phyloP scores from a whole-genome alignment of 2,888 invertebrate genomes.

The Ellobium chinense region DNA sequence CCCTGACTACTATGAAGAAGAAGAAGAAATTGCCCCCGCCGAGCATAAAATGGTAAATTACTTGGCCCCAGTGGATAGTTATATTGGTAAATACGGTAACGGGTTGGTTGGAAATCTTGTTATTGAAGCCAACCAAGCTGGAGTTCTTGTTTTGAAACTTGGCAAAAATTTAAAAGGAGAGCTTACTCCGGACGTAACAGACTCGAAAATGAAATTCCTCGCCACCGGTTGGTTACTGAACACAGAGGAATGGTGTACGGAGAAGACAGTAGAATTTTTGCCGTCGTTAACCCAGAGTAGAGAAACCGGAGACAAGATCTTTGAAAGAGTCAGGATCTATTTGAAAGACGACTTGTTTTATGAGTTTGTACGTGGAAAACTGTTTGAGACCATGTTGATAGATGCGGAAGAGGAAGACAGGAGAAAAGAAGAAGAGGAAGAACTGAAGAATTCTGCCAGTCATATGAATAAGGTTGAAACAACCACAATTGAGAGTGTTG shows the following conservation, averaged over 20 bases:
- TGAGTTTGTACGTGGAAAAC: slow-evolving; percentile 24
- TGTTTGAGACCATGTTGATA: slow-evolving; percentile 12
- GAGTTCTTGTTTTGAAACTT: slow-evolving; percentile 15
- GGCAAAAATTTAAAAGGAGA: slow-evolving; percentile 25
- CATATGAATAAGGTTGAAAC: too few species aligned
- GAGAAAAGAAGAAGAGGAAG: not conserved
- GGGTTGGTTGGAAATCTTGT: slow-evolving; percentile 27
- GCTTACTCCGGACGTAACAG: slow-evolving; percentile 9
- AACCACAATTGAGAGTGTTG: too few species aligned
- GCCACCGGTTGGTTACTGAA: not conserved
- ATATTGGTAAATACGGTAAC: slow-evolving; percentile 32
- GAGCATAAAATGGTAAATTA: slow-evolving; percentile 19
- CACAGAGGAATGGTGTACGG: slow-evolving; percentile 26
- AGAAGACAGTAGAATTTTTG: slow-evolving; percentile 35
- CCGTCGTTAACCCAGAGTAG: not conserved
- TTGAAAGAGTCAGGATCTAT: slow-evolving; percentile 16
- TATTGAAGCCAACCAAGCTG: slow-evolving; percentile 15
- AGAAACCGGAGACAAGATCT: not conserved
- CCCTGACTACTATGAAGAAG: slow-evolving; percentile 30
- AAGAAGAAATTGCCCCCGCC: slow-evolving; percentile 12
- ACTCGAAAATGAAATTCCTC: slow-evolving; percentile 13
- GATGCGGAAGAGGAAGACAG: slow-evolving; percentile 23
- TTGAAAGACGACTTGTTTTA: slow-evolving; percentile 28
- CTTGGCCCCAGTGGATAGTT: slow-evolving; percentile 15
- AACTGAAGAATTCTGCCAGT: not conserved